Conservation (phyloP, 1,140 invertebrate species). For the Maniola jurtina region DNA sequence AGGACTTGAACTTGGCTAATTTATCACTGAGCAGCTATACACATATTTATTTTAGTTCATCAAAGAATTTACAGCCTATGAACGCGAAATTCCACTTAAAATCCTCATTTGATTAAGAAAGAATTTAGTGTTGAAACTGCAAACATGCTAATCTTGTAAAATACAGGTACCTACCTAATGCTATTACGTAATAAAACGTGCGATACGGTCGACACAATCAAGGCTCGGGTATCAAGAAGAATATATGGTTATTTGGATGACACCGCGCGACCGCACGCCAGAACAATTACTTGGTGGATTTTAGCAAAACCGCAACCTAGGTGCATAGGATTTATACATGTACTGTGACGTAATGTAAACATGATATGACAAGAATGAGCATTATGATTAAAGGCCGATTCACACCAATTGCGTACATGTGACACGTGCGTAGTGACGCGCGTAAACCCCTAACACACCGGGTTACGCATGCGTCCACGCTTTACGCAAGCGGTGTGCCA, state of each 20-base stretch:
- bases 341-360: conserved; percentile 27
- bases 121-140: conserved; percentile 43
- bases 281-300: conserved; percentile 60
- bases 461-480: too few relatives aligned
- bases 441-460: too few relatives aligned
- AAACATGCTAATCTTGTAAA: conserved; percentile 37
- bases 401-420: too few relatives aligned
- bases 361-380: conserved; percentile 17
- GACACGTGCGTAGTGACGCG: too few relatives aligned
- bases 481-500: too few relatives aligned
- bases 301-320: conserved; percentile 57
- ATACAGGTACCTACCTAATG: conserved; percentile 9
- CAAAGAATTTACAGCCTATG: conserved; percentile 19
- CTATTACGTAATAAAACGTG: conserved; percentile 48
- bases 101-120: conserved; percentile 43
- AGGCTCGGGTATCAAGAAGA: conserved; percentile 56
- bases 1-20: background rate
- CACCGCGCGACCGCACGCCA: conserved; percentile 65
- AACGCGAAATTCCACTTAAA: conserved; percentile 34
- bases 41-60: conserved; percentile 13
- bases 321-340: conserved; percentile 31
- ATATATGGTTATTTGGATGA: conserved; percentile 68
- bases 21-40: background rate
- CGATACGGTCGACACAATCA: conserved; percentile 50
- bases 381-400: background rate